phyloP scores from a whole-genome alignment of 2,113 vertebrate genomes.

The Anolis carolinensis region DNA sequence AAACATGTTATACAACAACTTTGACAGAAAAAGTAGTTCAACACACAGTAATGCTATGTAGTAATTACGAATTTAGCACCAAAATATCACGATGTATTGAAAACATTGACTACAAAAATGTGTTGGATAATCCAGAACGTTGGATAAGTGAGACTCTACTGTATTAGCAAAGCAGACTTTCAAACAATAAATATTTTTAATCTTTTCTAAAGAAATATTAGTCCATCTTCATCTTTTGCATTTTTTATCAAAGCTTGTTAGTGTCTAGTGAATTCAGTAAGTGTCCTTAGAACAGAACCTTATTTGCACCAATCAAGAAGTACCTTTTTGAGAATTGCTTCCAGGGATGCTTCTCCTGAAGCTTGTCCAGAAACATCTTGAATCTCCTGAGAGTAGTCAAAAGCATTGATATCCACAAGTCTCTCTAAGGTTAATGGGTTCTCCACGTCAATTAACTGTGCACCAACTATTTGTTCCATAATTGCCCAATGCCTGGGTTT shows the following conservation, averaged over 20 bases:
- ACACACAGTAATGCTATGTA: no score
- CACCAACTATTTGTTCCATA: slow-evolving; percentile 76
- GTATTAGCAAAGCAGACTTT: background rate
- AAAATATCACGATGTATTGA: no score
- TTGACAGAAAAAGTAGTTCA: no score
- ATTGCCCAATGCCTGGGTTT: slow-evolving; percentile 79
- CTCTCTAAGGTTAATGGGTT: slow-evolving; percentile 72
- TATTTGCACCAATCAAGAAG: background rate
- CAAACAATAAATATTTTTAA: background rate
- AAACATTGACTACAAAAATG: no score
- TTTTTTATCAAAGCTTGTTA: background rate
- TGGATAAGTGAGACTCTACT: no score
- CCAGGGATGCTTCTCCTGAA: slow-evolving; percentile 84
- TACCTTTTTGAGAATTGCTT: slow-evolving; percentile 83
- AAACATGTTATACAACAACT: no score
- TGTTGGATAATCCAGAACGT: no score
- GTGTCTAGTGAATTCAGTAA: background rate
- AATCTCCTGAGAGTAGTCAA: slow-evolving; percentile 77
- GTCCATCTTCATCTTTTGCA: background rate
- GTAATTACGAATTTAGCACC: no score
- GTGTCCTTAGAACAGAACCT: background rate
- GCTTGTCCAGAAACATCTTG: slow-evolving; percentile 85
- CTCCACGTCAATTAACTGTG: slow-evolving; percentile 62
- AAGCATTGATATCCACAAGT: slow-evolving; percentile 75
- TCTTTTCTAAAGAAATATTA: background rate